Base-by-base conservation (phyloP, 1,140 invertebrate genomes). In the Andricus grossulariae region DNA sequence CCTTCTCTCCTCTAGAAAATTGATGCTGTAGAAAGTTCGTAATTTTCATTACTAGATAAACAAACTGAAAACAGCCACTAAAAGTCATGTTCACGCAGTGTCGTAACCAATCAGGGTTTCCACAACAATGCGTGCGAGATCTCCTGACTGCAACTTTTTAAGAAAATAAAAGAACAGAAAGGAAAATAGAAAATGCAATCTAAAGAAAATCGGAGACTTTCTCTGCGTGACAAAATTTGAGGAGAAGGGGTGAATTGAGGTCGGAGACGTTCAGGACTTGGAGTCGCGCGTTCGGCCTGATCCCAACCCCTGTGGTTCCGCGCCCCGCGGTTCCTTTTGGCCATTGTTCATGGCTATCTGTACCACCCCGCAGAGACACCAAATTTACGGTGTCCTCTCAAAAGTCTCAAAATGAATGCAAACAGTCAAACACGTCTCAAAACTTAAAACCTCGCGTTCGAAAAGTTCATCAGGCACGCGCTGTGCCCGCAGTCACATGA, bases 281-380 rank as follows among this genome's bases (percentile, higher is more conserved):
- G 11, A 66, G 57, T 66, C 57, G 57, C 57, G 57, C 57, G 57
- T 66, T 66, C 25, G 57, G 57, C 57, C 57, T 39, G 57, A 66
- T 66, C 57, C 57, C 57, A 66, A 66, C 57, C 57, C 57, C 57
- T 21, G 25, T 66, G 57, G 57, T 66, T 66, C 32, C 57, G 57
- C 32, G 25, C 32, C 21, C 32, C 16, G 21, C 11, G 12, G 25
- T 39, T 66, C 57, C 57, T 66, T 66, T 15, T 39, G 25, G 25
- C 21, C 3, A 66, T 66, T 66, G 25, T 66, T 66, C 25, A 12
- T 32, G 16, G 57, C 13, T 66, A 66, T 66, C 57, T 66, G 25
- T 66, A 66, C 57, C 57, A 21, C 16, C 57, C 57, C 57, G 57
- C 57, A 66, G 57, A 66, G 57, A 15, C 57, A 66, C 57, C 25